A percentile compares a stretch with the other conserved stretches of the same genome.
These are phyloP conservation scores for Pararge aegeria DNA, from an alignment of 1,140 invertebrate genomes.

Conservation along the genomic window DNA sequence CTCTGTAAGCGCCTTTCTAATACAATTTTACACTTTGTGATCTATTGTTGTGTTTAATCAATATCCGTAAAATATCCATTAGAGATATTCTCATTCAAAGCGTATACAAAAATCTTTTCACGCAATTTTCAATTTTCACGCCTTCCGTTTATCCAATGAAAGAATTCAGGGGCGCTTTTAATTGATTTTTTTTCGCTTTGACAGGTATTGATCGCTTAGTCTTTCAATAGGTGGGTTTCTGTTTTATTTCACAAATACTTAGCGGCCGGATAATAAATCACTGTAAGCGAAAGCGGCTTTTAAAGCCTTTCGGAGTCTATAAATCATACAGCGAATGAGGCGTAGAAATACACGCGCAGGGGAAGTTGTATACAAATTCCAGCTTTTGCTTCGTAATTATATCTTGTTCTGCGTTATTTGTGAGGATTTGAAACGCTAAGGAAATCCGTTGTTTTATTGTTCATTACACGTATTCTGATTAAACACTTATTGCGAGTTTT, in stretches of 20 bases:
- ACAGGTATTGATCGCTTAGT: slow-evolving; percentile 67
- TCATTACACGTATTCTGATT: slow-evolving; percentile 1
- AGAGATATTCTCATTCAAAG: slow-evolving; percentile 45
- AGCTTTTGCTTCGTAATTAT: slow-evolving; percentile 31
- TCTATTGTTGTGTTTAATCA: slow-evolving; percentile 34
- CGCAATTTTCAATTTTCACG: slow-evolving; percentile 63
- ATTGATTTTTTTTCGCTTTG: slow-evolving; percentile 71
- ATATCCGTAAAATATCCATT: slow-evolving; percentile 41
- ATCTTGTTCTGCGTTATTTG: slow-evolving; percentile 26
- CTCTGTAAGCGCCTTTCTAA: neutral
- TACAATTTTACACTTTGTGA: slow-evolving; percentile 9
- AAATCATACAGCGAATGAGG: slow-evolving; percentile 62
- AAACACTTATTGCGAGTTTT: neutral
- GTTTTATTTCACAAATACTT: slow-evolving; percentile 69
- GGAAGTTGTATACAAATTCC: slow-evolving; percentile 18
- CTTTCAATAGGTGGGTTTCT: slow-evolving; percentile 60
- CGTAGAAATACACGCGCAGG: slow-evolving; percentile 18
- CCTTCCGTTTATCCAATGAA: slow-evolving; percentile 67
- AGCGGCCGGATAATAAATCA: slow-evolving; percentile 64
- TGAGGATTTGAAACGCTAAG: slow-evolving; percentile 16
- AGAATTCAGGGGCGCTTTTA: slow-evolving; percentile 58
- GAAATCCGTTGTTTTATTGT: slow-evolving; percentile 10
- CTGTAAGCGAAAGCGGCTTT: slow-evolving; percentile 60
- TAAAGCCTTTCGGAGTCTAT: slow-evolving; percentile 63
- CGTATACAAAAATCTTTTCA: slow-evolving; percentile 60